phyloP scores from a whole-genome alignment of 2,888 invertebrate genomes.

The Eumacrocentrus americanus region DNA sequence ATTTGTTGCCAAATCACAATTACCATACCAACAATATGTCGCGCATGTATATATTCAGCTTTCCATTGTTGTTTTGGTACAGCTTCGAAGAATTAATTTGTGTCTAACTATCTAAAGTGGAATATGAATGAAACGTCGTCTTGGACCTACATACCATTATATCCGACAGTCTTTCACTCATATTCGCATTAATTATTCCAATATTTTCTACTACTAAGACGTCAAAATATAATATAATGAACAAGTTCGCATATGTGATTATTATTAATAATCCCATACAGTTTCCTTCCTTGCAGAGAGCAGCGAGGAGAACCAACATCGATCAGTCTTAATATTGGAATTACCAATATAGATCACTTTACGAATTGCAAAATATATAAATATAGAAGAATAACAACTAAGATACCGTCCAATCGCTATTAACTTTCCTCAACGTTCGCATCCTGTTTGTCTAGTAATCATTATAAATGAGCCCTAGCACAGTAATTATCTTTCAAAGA shows the following conservation, averaged over 20 bases:
- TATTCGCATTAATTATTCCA: slow-evolving; percentile 7
- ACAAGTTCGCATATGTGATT: slow-evolving; percentile 11
- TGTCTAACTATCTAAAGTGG: slow-evolving; percentile 14
- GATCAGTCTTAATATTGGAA: slow-evolving; percentile 61
- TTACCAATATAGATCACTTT: slow-evolving; percentile 58
- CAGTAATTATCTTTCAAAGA: background rate
- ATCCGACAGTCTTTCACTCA: background rate
- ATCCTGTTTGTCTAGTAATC: background rate
- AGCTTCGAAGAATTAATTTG: slow-evolving; percentile 20
- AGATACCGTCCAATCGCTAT: slow-evolving; percentile 38
- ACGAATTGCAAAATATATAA: slow-evolving; percentile 58
- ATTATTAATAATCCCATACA: slow-evolving; percentile 13
- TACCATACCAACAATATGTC: slow-evolving; percentile 6
- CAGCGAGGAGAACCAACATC: slow-evolving; percentile 59
- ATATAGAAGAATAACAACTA: slow-evolving; percentile 58
- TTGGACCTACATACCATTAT: slow-evolving; percentile 17
- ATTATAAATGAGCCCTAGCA: background rate
- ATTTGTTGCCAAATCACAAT: slow-evolving; percentile 13
- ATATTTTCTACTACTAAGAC: slow-evolving; percentile 18
- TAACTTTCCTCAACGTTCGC: slow-evolving; percentile 9
- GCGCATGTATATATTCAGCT: background rate
- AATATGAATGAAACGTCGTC: slow-evolving; percentile 10
- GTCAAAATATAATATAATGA: slow-evolving; percentile 2
- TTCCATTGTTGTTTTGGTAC: slow-evolving; percentile 26
- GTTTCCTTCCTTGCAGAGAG: slow-evolving; percentile 38